Percentiles rank a stretch among this genome's conserved stretches.
Conservation (phyloP, 2,888 invertebrate genomes). For the Drosophila mimica region DNA sequence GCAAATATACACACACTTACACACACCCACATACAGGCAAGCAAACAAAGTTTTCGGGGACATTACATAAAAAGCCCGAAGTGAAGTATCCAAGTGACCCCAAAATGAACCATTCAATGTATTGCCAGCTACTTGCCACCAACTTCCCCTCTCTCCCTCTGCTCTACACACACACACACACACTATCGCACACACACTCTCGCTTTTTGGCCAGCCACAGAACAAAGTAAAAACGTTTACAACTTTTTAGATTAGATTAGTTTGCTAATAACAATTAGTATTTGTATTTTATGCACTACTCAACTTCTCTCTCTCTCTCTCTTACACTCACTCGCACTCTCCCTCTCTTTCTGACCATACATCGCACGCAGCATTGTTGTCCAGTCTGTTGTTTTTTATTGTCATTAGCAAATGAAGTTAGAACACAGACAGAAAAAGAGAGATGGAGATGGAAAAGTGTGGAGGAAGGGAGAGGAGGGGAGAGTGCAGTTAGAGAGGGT, state of each 20-base stretch:
- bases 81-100: constrained; percentile 61
- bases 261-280: constrained; percentile 83
- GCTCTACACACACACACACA: constrained; percentile 2
- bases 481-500: not conserved
- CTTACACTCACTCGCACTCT: constrained; percentile 1
- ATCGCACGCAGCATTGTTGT: constrained; percentile 20
- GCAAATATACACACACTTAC: constrained; percentile 36
- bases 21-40: constrained; percentile 6
- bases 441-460: not conserved
- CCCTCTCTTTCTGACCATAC: constrained; percentile 1
- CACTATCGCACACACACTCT: not conserved
- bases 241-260: constrained; percentile 84
- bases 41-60: constrained; percentile 53
- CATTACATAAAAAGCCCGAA: constrained; percentile 50
- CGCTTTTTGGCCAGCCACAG: constrained; percentile 63
- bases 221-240: constrained; percentile 79
- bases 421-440: constrained; percentile 5
- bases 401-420: constrained; percentile 79
- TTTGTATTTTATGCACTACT: constrained; percentile 81
- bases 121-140: constrained; percentile 54
- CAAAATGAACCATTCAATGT: constrained; percentile 71
- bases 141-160: not conserved
- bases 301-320: constrained; percentile 42
- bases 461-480: not conserved
- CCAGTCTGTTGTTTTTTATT: constrained; percentile 62